phyloP scores from a whole-genome alignment of 2,113 vertebrate species.

The Serinus canaria region DNA sequence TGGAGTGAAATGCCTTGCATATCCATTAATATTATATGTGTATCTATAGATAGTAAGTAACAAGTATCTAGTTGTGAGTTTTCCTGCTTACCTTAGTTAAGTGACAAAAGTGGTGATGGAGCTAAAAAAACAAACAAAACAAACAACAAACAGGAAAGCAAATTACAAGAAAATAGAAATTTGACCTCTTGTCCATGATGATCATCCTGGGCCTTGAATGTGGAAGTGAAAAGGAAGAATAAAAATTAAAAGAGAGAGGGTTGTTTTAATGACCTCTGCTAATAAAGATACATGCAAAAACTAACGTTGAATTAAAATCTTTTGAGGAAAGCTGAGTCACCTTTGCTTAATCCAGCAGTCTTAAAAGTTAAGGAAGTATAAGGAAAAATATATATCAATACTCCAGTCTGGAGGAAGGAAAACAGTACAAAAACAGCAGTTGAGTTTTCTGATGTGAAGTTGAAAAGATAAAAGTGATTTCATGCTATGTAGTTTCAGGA shows the following conservation, averaged over 20 bases:
- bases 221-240: neutral
- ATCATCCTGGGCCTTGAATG: neutral
- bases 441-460: neutral
- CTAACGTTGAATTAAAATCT: neutral
- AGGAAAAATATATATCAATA: neutral
- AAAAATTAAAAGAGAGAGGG: neutral
- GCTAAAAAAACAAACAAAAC: neutral
- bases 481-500: neutral
- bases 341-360: neutral
- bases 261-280: neutral
- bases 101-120: neutral
- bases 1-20: neutral
- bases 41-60: neutral
- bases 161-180: neutral
- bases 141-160: neutral
- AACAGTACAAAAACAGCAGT: neutral
- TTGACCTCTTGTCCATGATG: neutral
- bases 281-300: neutral
- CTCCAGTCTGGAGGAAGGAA: neutral
- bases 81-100: neutral
- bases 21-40: neutral
- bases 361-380: neutral
- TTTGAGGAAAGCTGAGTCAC: neutral
- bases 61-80: neutral
- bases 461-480: neutral